phyloP scores from a whole-genome alignment of 2,797 vertebrate species.

The Alfaro cultratus region DNA sequence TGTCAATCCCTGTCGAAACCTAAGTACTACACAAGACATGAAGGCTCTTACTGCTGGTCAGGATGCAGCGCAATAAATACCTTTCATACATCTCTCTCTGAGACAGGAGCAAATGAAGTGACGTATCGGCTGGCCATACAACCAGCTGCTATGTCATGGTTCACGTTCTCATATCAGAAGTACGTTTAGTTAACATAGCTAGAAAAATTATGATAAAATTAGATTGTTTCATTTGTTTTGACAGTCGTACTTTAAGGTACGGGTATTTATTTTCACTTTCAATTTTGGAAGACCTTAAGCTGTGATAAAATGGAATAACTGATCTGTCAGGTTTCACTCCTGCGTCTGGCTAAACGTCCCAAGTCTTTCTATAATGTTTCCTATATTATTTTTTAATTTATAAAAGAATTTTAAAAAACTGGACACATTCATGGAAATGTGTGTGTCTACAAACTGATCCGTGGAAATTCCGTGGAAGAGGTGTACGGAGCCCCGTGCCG shows the following conservation, averaged over 20 bases:
- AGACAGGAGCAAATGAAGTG: slow-evolving; percentile 11
- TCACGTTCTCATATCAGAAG: slow-evolving; percentile 31
- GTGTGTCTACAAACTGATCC: not conserved
- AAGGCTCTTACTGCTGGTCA: slow-evolving; percentile 54
- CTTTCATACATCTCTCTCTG: slow-evolving; percentile 23
- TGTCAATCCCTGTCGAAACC: slow-evolving; percentile 50
- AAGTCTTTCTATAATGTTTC: not conserved
- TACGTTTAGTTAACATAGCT: not conserved
- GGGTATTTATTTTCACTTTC: not conserved
- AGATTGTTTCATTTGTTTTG: no score
- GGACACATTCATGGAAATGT: not conserved
- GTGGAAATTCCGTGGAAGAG: no score
- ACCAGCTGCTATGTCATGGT: slow-evolving; percentile 32
- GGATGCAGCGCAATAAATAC: slow-evolving; percentile 34
- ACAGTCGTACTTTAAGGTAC: not conserved
- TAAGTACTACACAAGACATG: slow-evolving; percentile 50
- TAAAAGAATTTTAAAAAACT: not conserved
- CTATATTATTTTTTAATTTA: not conserved
- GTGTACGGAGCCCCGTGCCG: no score
- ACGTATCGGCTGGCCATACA: slow-evolving; percentile 16
- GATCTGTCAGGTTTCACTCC: slow-evolving; percentile 16
- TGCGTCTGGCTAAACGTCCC: not conserved
- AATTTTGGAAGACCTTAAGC: not conserved
- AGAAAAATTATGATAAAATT: not conserved
- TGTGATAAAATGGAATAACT: not conserved